These are phyloP conservation scores for Acrobasis repandana DNA, from an alignment of 2,888 invertebrate genomes.

Conservation along the genomic window DNA sequence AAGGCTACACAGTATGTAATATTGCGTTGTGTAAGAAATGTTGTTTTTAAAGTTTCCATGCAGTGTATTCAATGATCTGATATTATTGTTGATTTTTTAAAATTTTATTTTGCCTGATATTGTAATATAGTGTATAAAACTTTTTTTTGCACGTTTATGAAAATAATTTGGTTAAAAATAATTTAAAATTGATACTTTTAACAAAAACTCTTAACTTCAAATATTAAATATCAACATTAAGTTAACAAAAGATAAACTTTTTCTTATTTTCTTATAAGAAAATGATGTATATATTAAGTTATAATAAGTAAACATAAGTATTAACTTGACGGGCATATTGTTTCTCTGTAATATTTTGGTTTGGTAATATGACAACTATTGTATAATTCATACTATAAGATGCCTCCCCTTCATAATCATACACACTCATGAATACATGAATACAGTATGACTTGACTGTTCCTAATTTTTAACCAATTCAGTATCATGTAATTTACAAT, in stretches of 20 bases:
- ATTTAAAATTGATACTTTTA: neutral
- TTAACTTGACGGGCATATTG: neutral
- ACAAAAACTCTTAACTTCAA: neutral
- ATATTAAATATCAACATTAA: neutral
- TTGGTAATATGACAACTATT: neutral
- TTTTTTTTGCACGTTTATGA: neutral
- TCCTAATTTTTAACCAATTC: no score
- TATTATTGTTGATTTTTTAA: neutral
- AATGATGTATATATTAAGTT: neutral
- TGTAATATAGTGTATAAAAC: neutral
- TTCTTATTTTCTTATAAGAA: slow-evolving; percentile 1
- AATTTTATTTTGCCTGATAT: neutral
- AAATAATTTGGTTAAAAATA: neutral
- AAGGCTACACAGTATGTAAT: slow-evolving; percentile 3
- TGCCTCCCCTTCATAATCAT: neutral
- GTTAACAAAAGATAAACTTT: neutral
- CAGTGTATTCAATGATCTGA: slow-evolving; percentile 6
- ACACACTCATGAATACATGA: neutral
- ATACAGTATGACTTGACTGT: no score
- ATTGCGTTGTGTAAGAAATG: no score
- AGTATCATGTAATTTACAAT: no score
- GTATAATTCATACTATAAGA: neutral
- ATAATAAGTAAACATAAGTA: neutral
- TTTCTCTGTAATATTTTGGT: neutral
- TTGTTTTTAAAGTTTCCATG: neutral